phyloP scores from a whole-genome alignment of 2,888 invertebrate genomes.

The Antitype chi region DNA sequence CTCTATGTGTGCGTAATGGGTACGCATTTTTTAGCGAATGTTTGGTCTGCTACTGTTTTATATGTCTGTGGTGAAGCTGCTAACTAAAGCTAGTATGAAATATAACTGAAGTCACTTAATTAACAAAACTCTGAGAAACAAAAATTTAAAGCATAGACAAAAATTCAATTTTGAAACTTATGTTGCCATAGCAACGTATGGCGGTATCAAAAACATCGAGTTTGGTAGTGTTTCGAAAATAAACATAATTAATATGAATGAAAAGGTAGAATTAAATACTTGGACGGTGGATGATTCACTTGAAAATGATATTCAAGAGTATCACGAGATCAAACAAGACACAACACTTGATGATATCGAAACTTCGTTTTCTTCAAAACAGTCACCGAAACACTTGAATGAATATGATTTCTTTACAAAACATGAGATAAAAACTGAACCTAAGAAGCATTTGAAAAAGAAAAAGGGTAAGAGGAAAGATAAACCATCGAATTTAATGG shows the following conservation, averaged over 20 bases:
- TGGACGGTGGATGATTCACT: slow-evolving; percentile 66
- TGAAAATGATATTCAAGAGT: slow-evolving; percentile 81
- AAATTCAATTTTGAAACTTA: not conserved
- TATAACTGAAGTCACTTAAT: no score
- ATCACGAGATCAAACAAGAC: slow-evolving; percentile 82
- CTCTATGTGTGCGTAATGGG: no score
- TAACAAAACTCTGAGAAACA: no score
- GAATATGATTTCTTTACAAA: slow-evolving; percentile 83
- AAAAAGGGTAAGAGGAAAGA: slow-evolving; percentile 77
- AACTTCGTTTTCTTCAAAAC: slow-evolving; percentile 66
- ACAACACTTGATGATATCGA: slow-evolving; percentile 63
- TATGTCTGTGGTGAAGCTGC: no score
- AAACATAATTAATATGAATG: slow-evolving; percentile 74
- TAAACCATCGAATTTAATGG: slow-evolving; percentile 76
- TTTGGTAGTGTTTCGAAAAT: slow-evolving; percentile 55
- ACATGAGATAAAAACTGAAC: slow-evolving; percentile 70
- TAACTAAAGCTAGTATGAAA: no score
- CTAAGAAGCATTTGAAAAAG: slow-evolving; percentile 72
- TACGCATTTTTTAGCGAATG: no score
- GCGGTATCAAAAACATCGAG: slow-evolving; percentile 42
- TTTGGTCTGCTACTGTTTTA: no score
- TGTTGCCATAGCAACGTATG: slow-evolving; percentile 71
- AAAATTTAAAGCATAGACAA: not conserved
- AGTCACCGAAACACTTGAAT: slow-evolving; percentile 67
- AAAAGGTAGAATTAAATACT: slow-evolving; percentile 79